Percentiles rank a stretch among this genome's conserved stretches.
Conservation (phyloP, 2,113 vertebrate genomes). For the Craseonycteris thonglongyai region DNA sequence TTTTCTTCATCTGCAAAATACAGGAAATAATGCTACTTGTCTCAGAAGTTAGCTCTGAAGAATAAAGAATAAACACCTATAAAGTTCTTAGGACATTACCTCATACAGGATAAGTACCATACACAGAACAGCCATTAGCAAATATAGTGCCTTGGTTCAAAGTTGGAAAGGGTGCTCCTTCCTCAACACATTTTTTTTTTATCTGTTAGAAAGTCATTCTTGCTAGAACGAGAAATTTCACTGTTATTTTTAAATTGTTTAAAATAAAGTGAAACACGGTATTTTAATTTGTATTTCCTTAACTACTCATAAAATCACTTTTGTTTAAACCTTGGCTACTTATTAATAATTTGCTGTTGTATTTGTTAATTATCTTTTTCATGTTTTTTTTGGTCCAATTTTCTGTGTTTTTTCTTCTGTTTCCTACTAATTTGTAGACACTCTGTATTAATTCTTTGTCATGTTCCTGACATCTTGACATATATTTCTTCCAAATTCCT, state of each 20-base stretch:
- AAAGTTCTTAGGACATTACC: background rate
- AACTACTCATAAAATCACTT: background rate
- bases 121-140: background rate
- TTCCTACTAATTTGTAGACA: background rate
- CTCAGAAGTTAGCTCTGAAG: background rate
- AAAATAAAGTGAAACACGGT: background rate
- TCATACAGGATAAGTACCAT: background rate
- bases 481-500: background rate
- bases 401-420: background rate
- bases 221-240: background rate
- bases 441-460: background rate
- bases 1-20: constrained; percentile 10
- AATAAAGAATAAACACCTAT: background rate
- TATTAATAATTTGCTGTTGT: background rate
- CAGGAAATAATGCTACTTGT: background rate
- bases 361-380: background rate
- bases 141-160: background rate
- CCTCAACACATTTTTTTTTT: background rate
- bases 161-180: background rate
- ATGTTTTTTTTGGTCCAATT: background rate
- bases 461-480: background rate
- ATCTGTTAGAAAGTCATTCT: background rate
- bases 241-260: background rate
- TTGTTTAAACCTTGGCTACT: background rate
- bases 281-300: constrained; percentile 9